Conservation (phyloP, 64 coral and sea anemone species). For the Pocillopora damicornis region DNA sequence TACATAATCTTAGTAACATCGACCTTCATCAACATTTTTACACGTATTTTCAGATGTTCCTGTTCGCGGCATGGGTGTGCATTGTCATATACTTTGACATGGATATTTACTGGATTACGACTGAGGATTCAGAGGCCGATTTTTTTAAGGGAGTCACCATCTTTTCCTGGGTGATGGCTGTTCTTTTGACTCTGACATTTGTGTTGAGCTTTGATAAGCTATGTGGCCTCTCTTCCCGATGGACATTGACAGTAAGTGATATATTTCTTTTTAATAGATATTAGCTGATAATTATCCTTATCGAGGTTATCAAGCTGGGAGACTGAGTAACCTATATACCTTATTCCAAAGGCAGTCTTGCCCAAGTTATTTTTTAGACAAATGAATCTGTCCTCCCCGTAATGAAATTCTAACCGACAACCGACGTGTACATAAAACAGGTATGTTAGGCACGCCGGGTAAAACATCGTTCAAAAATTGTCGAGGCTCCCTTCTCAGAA, state of each 20-base stretch:
- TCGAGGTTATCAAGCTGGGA: neutral
- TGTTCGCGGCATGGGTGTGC: slow-evolving; percentile 26
- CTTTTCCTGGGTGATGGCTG: slow-evolving; percentile 30
- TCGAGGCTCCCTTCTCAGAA: too few species aligned
- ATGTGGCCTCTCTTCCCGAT: slow-evolving; percentile 1
- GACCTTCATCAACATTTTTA: neutral
- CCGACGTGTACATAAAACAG: too few species aligned
- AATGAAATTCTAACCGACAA: too few species aligned
- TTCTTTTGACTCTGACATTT: neutral
- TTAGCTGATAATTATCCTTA: too few species aligned
- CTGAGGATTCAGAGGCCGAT: neutral
- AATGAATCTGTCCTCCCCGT: too few species aligned
- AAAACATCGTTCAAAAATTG: too few species aligned
- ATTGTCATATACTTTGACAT: slow-evolving; percentile 19
- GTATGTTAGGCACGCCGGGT: too few species aligned
- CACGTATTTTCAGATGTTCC: neutral
- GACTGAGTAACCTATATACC: neutral
- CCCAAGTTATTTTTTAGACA: too few species aligned
- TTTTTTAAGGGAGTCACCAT: slow-evolving; percentile 29
- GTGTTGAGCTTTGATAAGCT: slow-evolving; percentile 32
- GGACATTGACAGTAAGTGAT: slow-evolving; percentile 20
- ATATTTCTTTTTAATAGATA: too few species aligned
- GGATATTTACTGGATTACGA: neutral
- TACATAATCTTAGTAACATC: neutral
- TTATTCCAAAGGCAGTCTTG: too few species aligned